Conservation (phyloP, 1,140 invertebrate genomes). For the Holotrichia oblita region DNA sequence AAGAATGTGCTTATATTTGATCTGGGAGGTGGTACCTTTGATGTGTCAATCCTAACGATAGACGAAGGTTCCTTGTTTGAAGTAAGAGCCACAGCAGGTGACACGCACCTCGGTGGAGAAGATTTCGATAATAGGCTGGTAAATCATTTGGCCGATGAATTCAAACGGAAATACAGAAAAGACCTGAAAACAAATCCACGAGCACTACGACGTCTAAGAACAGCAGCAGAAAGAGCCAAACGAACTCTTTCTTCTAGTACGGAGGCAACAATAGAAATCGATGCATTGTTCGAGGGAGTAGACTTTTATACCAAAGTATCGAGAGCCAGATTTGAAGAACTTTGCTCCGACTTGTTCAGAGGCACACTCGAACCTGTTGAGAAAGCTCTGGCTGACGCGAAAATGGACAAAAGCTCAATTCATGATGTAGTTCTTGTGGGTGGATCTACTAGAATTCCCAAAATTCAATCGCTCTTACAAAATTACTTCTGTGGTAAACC, state of each 20-base stretch:
- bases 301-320: constrained; percentile 72
- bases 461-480: constrained; percentile 70
- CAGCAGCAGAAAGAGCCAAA: constrained; percentile 85
- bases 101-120: constrained; percentile 67
- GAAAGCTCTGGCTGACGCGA: constrained; percentile 77
- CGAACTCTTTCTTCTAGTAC: constrained; percentile 78
- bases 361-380: constrained; percentile 70
- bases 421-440: constrained; percentile 84
- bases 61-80: constrained; percentile 74
- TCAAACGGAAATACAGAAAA: constrained; percentile 64
- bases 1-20: constrained; percentile 73
- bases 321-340: constrained; percentile 71
- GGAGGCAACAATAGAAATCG: constrained; percentile 79
- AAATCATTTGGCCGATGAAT: constrained; percentile 68
- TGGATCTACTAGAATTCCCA: constrained; percentile 78
- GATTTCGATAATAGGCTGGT: constrained; percentile 76
- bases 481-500: constrained; percentile 72
- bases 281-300: constrained; percentile 77
- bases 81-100: constrained; percentile 74
- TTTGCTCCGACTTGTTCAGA: constrained; percentile 71
- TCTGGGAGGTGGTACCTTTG: constrained; percentile 74
- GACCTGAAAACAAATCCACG: constrained; percentile 63
- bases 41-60: constrained; percentile 82
- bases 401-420: constrained; percentile 75
- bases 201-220: constrained; percentile 74